Evolutionary conservation across 2,113 vertebrate species (phyloP).

Genomic region (Anguilla japonica): DNA sequence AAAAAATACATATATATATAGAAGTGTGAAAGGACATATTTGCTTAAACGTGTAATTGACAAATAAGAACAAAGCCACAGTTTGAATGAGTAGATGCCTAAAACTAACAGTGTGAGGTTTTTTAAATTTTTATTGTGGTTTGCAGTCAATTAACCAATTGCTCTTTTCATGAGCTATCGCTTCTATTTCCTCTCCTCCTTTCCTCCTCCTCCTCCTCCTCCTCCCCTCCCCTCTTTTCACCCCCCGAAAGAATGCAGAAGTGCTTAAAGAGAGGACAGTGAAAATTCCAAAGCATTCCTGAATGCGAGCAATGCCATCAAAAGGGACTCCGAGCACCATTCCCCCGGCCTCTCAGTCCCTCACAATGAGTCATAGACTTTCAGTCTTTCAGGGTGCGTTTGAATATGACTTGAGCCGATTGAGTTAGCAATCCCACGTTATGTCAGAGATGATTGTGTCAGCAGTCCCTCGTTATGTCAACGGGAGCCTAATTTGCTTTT

Average conservation of each 20-base stretch:
- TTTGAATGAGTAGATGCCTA: background rate
- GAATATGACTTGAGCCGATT: background rate
- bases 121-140: background rate
- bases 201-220: background rate
- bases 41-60: background rate
- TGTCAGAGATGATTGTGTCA: background rate
- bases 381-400: background rate
- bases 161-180: constrained; percentile 12
- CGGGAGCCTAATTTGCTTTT: background rate
- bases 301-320: background rate
- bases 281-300: background rate
- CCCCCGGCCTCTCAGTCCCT: background rate
- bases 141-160: constrained; percentile 9
- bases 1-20: background rate
- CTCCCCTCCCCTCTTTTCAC: background rate
- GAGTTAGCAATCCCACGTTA: background rate
- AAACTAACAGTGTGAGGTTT: background rate
- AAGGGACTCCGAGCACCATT: background rate
- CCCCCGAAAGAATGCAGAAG: background rate
- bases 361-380: background rate
- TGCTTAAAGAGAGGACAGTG: background rate
- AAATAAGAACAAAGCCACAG: background rate
- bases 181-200: background rate
- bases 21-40: background rate
- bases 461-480: background rate